A percentile compares a stretch with the other conserved stretches of the same genome.
These are phyloP conservation scores for Cynodonichthys magdalenae DNA, from an alignment of 2,797 vertebrate species.

Conservation along the genomic window DNA sequence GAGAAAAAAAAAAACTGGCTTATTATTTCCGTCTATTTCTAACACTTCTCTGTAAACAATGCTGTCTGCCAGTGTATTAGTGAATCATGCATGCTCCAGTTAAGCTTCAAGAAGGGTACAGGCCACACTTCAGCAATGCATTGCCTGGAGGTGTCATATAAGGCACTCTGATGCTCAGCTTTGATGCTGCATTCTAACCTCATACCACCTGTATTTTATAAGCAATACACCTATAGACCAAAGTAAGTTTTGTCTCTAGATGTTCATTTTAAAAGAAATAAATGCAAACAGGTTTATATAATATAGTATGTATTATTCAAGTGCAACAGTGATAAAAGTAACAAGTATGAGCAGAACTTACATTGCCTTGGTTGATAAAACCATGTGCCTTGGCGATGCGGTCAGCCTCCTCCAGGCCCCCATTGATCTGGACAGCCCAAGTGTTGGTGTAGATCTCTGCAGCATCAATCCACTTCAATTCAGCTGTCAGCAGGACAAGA, in stretches of 20 bases:
- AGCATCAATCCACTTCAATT: constrained; percentile 58
- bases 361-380: constrained; percentile 90
- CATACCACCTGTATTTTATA: constrained; percentile 7
- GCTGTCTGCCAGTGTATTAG: constrained; percentile 31
- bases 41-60: constrained; percentile 41
- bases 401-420: constrained; percentile 86
- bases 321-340: not conserved
- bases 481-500: constrained; percentile 79
- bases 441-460: constrained; percentile 91
- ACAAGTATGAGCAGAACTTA: constrained; percentile 70
- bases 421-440: constrained; percentile 90
- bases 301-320: not conserved
- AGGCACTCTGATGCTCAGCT: constrained; percentile 38
- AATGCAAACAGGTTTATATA: not conserved
- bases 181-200: constrained; percentile 34
- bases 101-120: constrained; percentile 29
- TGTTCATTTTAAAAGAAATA: not conserved
- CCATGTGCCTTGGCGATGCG: constrained; percentile 89
- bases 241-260: not conserved
- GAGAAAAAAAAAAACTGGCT: constrained; percentile 26
- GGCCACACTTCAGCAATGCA: constrained; percentile 37
- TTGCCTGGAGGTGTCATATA: constrained; percentile 37
- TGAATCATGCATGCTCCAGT: constrained; percentile 32
- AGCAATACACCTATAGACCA: not conserved
- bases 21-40: constrained; percentile 42